phyloP scores from a whole-genome alignment of 2,888 invertebrate species.

The Lampropteryx suffumata region DNA sequence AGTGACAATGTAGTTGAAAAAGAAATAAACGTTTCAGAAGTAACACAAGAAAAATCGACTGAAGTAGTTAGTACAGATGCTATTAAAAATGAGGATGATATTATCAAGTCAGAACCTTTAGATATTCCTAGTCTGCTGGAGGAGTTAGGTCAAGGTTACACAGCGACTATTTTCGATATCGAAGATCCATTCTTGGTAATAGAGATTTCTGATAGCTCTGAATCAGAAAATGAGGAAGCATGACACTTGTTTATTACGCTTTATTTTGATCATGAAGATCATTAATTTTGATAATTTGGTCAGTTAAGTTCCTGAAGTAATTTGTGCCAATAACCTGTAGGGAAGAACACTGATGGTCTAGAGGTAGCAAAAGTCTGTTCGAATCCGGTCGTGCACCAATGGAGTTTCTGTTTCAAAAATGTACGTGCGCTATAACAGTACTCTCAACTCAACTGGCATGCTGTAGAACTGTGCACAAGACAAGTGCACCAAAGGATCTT shows the following conservation, averaged over 20 bases:
- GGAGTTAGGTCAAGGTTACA: conserved; percentile 48
- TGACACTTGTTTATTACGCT: not conserved
- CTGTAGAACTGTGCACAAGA: too few relatives aligned
- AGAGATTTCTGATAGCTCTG: conserved; percentile 57
- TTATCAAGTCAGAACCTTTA: conserved; percentile 25
- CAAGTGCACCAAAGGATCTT: too few relatives aligned
- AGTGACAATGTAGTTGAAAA: not conserved
- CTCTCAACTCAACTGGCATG: too few relatives aligned
- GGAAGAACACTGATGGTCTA: too few relatives aligned
- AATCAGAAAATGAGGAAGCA: conserved; percentile 48
- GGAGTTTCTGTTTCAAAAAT: too few relatives aligned
- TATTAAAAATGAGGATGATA: not conserved
- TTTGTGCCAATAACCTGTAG: too few relatives aligned
- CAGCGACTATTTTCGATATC: conserved; percentile 48
- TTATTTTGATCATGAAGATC: too few relatives aligned
- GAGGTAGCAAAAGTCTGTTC: too few relatives aligned
- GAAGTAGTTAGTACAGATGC: not conserved
- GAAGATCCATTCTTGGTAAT: conserved; percentile 60
- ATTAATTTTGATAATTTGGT: too few relatives aligned
- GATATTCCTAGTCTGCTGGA: conserved; percentile 37
- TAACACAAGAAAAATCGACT: not conserved
- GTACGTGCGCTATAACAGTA: too few relatives aligned
- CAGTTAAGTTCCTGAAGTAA: too few relatives aligned
- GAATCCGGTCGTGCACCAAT: too few relatives aligned
- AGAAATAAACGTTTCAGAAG: not conserved